phyloP scores from a whole-genome alignment of 2,888 invertebrate genomes.

The Agrilus cyanescens region DNA sequence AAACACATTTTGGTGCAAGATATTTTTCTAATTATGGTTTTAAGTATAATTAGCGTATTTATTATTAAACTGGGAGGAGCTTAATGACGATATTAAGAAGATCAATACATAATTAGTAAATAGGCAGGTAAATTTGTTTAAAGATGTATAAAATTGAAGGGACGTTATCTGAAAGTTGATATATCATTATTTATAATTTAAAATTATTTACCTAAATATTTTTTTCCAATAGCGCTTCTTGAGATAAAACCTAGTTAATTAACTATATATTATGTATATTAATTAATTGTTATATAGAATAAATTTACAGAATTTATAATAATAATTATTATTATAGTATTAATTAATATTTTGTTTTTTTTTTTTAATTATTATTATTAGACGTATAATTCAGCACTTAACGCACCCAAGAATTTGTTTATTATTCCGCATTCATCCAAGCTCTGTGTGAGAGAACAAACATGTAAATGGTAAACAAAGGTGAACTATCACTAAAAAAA shows the following conservation, averaged over 20 bases:
- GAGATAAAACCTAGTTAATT: slow-evolving; percentile 16
- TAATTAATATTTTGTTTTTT: no score
- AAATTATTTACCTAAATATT: slow-evolving; percentile 28
- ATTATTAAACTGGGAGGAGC: no score
- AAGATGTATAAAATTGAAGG: slow-evolving; percentile 35
- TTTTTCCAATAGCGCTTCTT: slow-evolving; percentile 26
- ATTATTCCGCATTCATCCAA: slow-evolving; percentile 27
- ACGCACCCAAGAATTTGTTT: slow-evolving; percentile 31
- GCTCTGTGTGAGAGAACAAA: slow-evolving; percentile 25
- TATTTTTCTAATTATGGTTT: no score
- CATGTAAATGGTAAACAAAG: no score
- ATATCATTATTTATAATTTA: not conserved
- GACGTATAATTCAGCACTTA: slow-evolving; percentile 32
- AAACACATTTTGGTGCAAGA: no score
- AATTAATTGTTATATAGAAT: slow-evolving; percentile 35
- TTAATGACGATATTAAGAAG: no score
- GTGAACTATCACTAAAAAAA: no score
- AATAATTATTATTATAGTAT: no score
- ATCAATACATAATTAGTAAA: slow-evolving; percentile 8
- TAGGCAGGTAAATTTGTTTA: not conserved
- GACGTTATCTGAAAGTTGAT: slow-evolving; percentile 33
- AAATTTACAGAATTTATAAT: slow-evolving; percentile 35
- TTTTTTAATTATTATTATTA: slow-evolving; percentile 29
- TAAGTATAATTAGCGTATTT: no score
- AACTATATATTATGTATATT: slow-evolving; percentile 29